These are phyloP conservation scores for Peromyscus californicus DNA, from an alignment of 2,113 vertebrate species.

Conservation along the genomic window DNA sequence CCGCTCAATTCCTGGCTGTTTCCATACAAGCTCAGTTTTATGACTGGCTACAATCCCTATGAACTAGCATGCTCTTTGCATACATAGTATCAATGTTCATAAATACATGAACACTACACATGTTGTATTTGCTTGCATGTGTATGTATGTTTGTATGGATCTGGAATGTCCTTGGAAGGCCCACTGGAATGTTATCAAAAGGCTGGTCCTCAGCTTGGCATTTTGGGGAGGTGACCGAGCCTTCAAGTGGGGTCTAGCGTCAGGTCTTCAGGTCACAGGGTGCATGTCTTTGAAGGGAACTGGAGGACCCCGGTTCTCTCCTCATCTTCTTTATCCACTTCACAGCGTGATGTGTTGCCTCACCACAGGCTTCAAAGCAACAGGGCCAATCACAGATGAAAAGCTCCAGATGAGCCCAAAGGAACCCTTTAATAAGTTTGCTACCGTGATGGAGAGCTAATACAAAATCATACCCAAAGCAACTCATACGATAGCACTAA, in stretches of 20 bases:
- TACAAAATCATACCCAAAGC: neutral
- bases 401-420: neutral
- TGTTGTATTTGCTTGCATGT: neutral
- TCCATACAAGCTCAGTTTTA: neutral
- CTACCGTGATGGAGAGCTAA: neutral
- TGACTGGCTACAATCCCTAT: neutral
- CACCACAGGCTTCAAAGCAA: neutral
- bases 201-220: neutral
- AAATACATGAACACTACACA: neutral
- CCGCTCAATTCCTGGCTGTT: neutral
- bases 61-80: neutral
- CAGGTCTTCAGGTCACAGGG: neutral
- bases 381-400: neutral
- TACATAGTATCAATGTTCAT: neutral
- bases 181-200: neutral
- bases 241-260: neutral
- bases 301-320: neutral
- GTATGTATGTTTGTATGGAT: neutral
- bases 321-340: neutral
- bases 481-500: neutral
- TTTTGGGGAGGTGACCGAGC: neutral
- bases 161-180: neutral
- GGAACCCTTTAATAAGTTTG: neutral
- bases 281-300: neutral
- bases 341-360: too few relatives aligned